Conservation (phyloP, 2,113 vertebrate genomes). For the Carlito syrichta region DNA sequence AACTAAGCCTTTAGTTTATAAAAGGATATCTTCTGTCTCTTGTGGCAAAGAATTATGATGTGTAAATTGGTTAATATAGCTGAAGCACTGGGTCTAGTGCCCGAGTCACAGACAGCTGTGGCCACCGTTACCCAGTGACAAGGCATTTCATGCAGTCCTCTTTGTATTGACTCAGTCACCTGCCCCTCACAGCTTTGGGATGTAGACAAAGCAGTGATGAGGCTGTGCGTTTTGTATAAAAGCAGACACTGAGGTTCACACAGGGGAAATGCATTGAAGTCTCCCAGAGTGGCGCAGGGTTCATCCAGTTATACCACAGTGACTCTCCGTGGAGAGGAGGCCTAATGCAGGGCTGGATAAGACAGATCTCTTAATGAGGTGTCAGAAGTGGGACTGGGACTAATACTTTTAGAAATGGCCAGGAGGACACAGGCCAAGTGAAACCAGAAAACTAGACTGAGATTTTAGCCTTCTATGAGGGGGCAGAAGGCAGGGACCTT, state of each 20-base stretch:
- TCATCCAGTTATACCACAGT: background rate
- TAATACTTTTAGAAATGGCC: background rate
- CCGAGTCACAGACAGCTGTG: background rate
- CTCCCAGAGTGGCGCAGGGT: background rate
- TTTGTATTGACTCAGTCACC: background rate
- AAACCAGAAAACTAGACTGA: background rate
- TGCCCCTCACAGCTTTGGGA: background rate
- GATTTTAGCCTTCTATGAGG: background rate
- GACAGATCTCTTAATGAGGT: background rate
- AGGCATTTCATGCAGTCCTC: background rate
- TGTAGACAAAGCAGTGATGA: background rate
- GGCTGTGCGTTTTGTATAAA: background rate
- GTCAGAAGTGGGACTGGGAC: background rate
- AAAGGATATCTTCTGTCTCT: background rate
- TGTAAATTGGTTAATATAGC: background rate
- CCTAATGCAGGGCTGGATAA: background rate
- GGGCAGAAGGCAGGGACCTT: background rate
- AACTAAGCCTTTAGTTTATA: background rate
- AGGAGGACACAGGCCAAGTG: background rate
- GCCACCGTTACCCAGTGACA: background rate
- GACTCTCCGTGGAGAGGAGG: background rate
- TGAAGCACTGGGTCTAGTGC: background rate
- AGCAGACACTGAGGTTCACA: background rate
- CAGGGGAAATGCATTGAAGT: background rate
- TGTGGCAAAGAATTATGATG: background rate